Percentiles rank a stretch among this genome's conserved stretches.
Conservation (phyloP, 1,140 invertebrate genomes). For the Metaphire vulgaris region DNA sequence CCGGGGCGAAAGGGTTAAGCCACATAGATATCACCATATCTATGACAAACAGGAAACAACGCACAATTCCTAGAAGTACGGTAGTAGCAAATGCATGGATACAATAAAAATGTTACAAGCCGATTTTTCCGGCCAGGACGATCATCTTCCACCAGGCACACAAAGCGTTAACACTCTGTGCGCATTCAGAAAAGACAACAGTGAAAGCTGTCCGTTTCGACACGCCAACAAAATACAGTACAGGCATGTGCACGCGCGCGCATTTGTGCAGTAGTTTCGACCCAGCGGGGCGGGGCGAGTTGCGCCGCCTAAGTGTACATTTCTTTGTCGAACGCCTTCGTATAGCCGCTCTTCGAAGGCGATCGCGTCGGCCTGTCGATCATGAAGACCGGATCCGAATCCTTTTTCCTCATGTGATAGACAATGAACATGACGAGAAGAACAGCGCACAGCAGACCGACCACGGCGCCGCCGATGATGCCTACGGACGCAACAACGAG, state of each 20-base stretch:
- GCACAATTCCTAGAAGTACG: too few relatives aligned
- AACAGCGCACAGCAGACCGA: conserved; percentile 92
- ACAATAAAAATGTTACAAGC: too few relatives aligned
- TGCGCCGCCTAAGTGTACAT: neutral
- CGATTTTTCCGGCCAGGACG: too few relatives aligned
- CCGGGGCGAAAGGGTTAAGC: too few relatives aligned
- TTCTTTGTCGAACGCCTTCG: neutral
- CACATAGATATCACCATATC: too few relatives aligned
- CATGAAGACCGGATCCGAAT: conserved; percentile 47
- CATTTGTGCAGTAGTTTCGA: neutral
- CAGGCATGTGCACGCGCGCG: too few relatives aligned
- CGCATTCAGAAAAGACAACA: conserved; percentile 60
- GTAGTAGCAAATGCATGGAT: too few relatives aligned
- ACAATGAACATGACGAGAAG: conserved; percentile 97
- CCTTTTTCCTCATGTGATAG: conserved; percentile 98
- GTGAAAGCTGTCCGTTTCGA: conserved; percentile 56
- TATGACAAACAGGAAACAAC: too few relatives aligned
- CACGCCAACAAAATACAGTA: conserved; percentile 82
- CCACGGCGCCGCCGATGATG: conserved; percentile 95
- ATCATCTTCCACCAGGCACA: too few relatives aligned
- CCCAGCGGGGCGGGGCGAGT: too few relatives aligned
- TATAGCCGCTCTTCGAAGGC: neutral
- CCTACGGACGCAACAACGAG: conserved; percentile 63
- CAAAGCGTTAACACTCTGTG: too few relatives aligned
- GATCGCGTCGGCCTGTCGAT: neutral